Percentiles rank a stretch among this genome's conserved stretches.
These are phyloP conservation scores for Paramormyrops hopkinsi DNA, from an alignment of 2,797 vertebrate species.

Conservation along the genomic window DNA sequence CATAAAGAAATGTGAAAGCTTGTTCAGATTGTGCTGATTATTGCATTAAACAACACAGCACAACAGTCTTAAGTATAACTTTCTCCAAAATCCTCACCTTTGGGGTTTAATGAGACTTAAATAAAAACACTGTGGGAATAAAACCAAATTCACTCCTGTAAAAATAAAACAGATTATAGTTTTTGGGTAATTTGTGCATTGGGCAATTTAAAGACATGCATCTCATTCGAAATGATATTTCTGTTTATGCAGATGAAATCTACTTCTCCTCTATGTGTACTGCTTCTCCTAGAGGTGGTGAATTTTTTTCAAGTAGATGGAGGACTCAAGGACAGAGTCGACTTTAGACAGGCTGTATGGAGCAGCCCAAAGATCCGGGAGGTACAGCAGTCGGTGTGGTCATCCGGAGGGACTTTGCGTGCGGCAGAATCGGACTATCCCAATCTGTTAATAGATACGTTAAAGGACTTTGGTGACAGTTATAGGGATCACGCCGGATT, in stretches of 20 bases:
- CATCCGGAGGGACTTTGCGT: neutral
- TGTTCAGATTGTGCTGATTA: neutral
- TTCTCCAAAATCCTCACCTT: neutral
- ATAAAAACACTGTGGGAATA: neutral
- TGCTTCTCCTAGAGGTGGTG: constrained; percentile 17
- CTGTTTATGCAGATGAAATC: constrained; percentile 15
- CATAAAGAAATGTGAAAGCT: neutral
- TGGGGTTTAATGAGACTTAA: neutral
- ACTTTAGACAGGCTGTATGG: neutral
- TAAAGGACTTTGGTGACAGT: neutral
- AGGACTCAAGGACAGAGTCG: neutral
- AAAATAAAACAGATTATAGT: neutral
- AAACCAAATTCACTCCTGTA: neutral
- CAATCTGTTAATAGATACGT: neutral
- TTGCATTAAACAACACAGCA: neutral
- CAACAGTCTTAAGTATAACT: neutral
- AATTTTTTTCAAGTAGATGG: neutral
- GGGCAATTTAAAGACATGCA: neutral
- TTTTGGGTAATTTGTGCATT: neutral
- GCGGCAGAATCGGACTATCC: neutral
- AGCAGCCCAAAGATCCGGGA: neutral
- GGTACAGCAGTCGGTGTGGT: neutral
- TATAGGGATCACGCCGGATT: neutral
- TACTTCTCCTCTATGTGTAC: constrained; percentile 12
- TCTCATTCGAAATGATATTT: neutral